Base-by-base conservation (phyloP, 2,888 invertebrate genomes). In the Cryptus armator region DNA sequence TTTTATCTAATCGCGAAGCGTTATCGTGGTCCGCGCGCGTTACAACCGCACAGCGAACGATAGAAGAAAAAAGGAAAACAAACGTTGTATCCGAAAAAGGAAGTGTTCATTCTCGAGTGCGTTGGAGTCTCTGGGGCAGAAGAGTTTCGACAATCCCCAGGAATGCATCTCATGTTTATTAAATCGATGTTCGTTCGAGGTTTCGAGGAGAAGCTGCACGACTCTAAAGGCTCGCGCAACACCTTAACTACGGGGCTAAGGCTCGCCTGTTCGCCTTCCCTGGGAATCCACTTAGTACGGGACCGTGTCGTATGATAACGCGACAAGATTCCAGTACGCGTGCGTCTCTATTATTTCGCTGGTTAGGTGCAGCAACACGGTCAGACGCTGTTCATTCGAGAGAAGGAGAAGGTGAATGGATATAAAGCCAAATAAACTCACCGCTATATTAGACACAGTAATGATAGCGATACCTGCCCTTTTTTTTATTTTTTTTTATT, bases 111-210 rank as follows among this genome's bases (percentile, higher is more conserved):
- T 76, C 29, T 62, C n/a, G 29, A 29, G 24, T 32, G 67, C 44
- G 51, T 29, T 9, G 44, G 32, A 24, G 29, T 59, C 29, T 46
- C 46, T 46, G 37, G 46, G n/a, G 29, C 70, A 19, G 51, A 56
- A 70, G 70, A 79, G 71, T 88, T 84, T 85, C 82, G 71, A 76
- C 81, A 53, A 85, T 62, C 79, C 81, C 43, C 67, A 76, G 37
- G 86, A 87, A 85, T 86, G 87, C 75, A 72, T 71, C 87, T 88
- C 89, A 87, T 89, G 89, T 89, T 88, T 89, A 87, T 89, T 87
- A 89, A 89, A 89, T 85, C 70, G 79, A 76, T 79, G 85, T 75
- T 79, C 85, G 76, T 82, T 85, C 82, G 82, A 66, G 75, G 59
- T 48, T 68, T 81, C 66, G 66, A 53, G 46, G 37, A 64, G 74